Evolutionary conservation across 2,888 invertebrate genomes (phyloP).

Genomic region (Calameuta idolon): DNA sequence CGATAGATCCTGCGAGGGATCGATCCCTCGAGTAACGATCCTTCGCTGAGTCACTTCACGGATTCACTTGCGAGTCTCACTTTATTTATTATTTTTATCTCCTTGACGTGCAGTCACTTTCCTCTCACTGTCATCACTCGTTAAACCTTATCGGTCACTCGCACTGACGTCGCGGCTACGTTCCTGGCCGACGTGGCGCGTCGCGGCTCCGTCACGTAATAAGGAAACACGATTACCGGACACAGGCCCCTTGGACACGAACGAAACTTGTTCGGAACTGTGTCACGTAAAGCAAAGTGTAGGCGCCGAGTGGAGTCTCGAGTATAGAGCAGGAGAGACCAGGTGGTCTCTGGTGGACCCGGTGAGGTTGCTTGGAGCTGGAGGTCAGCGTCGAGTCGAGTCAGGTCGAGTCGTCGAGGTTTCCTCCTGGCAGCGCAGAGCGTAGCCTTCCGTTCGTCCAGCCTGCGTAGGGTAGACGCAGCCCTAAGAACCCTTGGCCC

Average conservation of each 20-base stretch:
- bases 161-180: not conserved
- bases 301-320: not conserved
- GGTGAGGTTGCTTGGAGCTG: not conserved
- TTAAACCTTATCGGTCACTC: not conserved
- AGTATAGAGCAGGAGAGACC: not conserved
- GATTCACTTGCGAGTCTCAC: not conserved
- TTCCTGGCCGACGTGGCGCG: not conserved
- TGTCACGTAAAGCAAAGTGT: not conserved
- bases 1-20: not conserved
- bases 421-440: not conserved
- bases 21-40: not conserved
- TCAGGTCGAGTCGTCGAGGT: not conserved
- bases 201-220: not conserved
- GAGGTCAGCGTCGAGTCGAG: not conserved
- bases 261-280: not conserved
- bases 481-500: constrained; percentile 2
- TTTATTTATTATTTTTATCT: not conserved
- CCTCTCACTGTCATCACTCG: not conserved
- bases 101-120: not conserved
- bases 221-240: not conserved
- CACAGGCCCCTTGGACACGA: not conserved
- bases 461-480: constrained; percentile 4
- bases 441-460: not conserved
- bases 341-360: not conserved
- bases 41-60: not conserved